Percentiles rank a stretch among this genome's conserved stretches.
These are phyloP conservation scores for Drosophila borealis DNA, from an alignment of 2,888 invertebrate genomes.

Conservation along the genomic window DNA sequence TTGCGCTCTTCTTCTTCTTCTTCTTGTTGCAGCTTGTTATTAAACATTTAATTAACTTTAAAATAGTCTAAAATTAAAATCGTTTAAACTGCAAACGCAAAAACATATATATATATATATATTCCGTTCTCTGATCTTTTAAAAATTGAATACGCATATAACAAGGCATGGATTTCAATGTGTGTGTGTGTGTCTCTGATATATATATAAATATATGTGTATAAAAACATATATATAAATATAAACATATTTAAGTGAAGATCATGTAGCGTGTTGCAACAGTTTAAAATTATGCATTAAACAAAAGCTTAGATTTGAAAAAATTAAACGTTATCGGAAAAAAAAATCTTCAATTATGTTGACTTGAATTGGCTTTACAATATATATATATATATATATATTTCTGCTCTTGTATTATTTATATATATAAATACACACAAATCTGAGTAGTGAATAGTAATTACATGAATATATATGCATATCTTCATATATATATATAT, in stretches of 20 bases:
- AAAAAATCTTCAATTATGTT: slow-evolving; percentile 4
- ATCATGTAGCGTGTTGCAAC: slow-evolving; percentile 24
- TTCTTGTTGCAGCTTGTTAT: slow-evolving; percentile 27
- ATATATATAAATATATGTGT: neutral
- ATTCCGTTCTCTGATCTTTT: slow-evolving; percentile 23
- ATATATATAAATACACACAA: slow-evolving; percentile 27
- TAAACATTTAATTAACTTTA: slow-evolving; percentile 48
- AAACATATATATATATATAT: slow-evolving; percentile 20
- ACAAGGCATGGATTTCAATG: slow-evolving; percentile 44
- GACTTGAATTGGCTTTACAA: slow-evolving; percentile 33
- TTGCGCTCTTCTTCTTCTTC: neutral
- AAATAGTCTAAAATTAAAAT: slow-evolving; percentile 48
- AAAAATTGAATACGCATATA: slow-evolving; percentile 26
- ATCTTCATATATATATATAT: slow-evolving; percentile 24
- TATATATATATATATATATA: slow-evolving; percentile 24
- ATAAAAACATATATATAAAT: neutral
- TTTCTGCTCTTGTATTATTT: neutral
- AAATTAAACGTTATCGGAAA: slow-evolving; percentile 7
- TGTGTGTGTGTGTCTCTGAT: neutral
- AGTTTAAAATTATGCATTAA: slow-evolving; percentile 31
- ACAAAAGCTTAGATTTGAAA: slow-evolving; percentile 3
- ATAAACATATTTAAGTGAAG: slow-evolving; percentile 17
- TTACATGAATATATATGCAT: slow-evolving; percentile 31
- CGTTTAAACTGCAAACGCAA: slow-evolving; percentile 10
- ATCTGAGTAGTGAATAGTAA: slow-evolving; percentile 31